These are phyloP conservation scores for Festucalex cinctus DNA, from an alignment of 2,113 vertebrate genomes.

Conservation along the genomic window DNA sequence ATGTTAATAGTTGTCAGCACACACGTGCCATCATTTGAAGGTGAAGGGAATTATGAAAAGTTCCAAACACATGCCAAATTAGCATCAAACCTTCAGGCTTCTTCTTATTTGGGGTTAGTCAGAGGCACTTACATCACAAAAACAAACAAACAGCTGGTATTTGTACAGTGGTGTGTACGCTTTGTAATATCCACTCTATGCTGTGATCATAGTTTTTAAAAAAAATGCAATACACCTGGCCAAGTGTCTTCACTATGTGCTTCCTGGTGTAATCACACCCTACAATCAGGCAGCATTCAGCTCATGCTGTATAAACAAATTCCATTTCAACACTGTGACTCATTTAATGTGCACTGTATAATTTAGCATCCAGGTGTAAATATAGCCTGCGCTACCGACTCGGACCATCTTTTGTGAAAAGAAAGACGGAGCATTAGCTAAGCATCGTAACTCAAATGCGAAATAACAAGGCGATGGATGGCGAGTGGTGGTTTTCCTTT, in stretches of 20 bases:
- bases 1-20: no score
- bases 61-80: no score
- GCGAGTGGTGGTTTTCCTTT: constrained; percentile 10
- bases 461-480: constrained; percentile 47
- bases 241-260: not conserved
- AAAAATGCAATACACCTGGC: not conserved
- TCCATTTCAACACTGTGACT: constrained; percentile 49
- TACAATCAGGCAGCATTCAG: constrained; percentile 32
- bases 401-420: constrained; percentile 17
- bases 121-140: not conserved
- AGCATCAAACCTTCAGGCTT: not conserved
- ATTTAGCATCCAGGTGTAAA: constrained; percentile 44
- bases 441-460: constrained; percentile 24
- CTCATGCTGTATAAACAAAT: constrained; percentile 57
- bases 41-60: no score
- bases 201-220: not conserved
- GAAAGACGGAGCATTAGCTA: constrained; percentile 38
- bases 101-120: not conserved
- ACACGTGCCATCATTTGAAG: no score
- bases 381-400: constrained; percentile 37
- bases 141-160: not conserved
- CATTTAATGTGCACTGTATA: constrained; percentile 41
- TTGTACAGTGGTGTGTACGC: not conserved
- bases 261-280: constrained; percentile 12
- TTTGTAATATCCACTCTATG: not conserved